These are phyloP conservation scores for Tenualosa thibaudeaui DNA, from an alignment of 2,797 vertebrate genomes.

Conservation along the genomic window DNA sequence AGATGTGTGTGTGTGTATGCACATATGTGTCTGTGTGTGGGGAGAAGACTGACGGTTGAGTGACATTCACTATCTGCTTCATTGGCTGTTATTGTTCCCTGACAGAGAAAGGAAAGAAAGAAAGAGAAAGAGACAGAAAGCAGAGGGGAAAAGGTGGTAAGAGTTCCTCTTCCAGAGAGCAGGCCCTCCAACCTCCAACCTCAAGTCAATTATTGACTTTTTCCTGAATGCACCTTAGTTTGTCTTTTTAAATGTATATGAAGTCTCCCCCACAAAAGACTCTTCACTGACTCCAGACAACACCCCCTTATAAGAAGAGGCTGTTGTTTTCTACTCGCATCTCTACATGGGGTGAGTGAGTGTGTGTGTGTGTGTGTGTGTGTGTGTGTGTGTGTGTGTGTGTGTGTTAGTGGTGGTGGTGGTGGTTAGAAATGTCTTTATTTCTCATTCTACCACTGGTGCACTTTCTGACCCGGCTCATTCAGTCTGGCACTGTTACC, in stretches of 20 bases:
- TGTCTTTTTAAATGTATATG: slow-evolving; percentile 17
- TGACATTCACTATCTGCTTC: slow-evolving; percentile 16
- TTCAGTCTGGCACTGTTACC: not conserved
- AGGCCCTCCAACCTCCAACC: not conserved
- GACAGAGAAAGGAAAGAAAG: not conserved
- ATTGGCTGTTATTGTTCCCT: slow-evolving; percentile 23
- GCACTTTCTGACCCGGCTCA: not conserved
- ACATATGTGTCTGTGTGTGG: not conserved
- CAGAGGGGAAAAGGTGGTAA: not conserved
- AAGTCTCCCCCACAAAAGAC: not conserved
- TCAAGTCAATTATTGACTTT: slow-evolving; percentile 8
- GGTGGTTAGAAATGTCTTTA: not conserved
- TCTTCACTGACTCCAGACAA: not conserved
- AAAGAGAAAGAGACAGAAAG: not conserved
- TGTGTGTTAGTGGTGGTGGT: not conserved
- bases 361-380: no score
- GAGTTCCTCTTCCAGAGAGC: slow-evolving; percentile 10
- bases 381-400: no score
- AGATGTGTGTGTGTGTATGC: not conserved
- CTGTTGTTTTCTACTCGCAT: not conserved
- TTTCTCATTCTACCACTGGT: not conserved
- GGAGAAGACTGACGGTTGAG: not conserved
- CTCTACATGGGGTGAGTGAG: not conserved
- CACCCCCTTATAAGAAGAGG: not conserved
- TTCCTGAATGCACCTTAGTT: slow-evolving; percentile 8